A percentile compares a stretch with the other conserved stretches of the same genome.
Conservation (phyloP, 2,888 invertebrate genomes). For the Axea sp. region DNA sequence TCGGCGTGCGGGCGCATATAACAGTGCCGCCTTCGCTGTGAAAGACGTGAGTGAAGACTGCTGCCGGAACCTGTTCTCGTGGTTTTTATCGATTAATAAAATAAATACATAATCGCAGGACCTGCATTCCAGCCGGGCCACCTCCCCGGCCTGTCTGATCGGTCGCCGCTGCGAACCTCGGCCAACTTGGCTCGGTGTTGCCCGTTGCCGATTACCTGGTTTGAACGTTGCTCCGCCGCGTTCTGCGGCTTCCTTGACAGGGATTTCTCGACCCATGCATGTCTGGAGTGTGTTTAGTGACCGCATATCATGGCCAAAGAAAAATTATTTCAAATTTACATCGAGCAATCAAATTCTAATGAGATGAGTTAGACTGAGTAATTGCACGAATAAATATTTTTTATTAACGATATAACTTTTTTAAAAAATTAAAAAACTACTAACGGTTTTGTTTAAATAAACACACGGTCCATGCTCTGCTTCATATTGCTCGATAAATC, state of each 20-base stretch:
- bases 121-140: slow-evolving; percentile 72
- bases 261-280: slow-evolving; percentile 34
- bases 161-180: slow-evolving; percentile 20
- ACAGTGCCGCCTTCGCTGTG: slow-evolving; percentile 42
- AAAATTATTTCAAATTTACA: slow-evolving; percentile 15
- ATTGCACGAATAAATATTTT: too few species aligned
- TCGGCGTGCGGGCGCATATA: slow-evolving; percentile 24
- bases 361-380: too few species aligned
- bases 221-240: slow-evolving; percentile 63
- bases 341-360: too few species aligned
- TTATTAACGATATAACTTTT: too few species aligned
- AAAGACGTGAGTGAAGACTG: slow-evolving; percentile 62
- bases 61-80: slow-evolving; percentile 73
- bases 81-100: slow-evolving; percentile 75
- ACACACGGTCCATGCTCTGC: too few species aligned
- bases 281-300: slow-evolving; percentile 8
- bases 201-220: slow-evolving; percentile 60
- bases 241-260: slow-evolving; percentile 45
- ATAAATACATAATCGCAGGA: slow-evolving; percentile 75
- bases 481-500: too few species aligned
- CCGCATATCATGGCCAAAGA: slow-evolving; percentile 12
- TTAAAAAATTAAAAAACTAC: too few species aligned
- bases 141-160: slow-evolving; percentile 63
- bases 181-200: slow-evolving; percentile 25
- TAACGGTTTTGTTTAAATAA: too few species aligned